Base-by-base conservation (phyloP, 2,113 vertebrate genomes). In the Pao palembangensis region DNA sequence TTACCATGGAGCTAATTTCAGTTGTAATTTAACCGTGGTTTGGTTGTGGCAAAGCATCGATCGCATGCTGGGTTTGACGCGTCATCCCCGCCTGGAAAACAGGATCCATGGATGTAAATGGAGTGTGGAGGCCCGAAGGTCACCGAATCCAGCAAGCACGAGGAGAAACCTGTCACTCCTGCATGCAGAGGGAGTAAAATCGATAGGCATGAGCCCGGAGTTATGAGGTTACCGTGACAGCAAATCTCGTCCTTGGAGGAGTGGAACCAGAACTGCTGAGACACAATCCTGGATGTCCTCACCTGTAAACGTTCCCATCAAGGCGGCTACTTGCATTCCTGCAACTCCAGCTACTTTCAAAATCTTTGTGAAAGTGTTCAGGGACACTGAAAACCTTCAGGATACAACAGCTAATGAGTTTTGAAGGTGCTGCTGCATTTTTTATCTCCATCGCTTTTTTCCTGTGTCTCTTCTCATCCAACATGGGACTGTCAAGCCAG, bases 191-290 rank as follows among this genome's bases (percentile, higher is more conserved):
- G 71, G 59, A 55, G 59, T 60, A 19, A 51, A 70, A 75, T 85
- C 73, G 73, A 77, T 78, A 55, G 34, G 23, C 25, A 41, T 6
- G 41, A 54, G 38, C 56, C 51, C 17, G 56, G 59, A 75, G 68
- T 75, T 70, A 64, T 66, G 76, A 77, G 65, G 80, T 55, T 63
- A 46, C 49, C 25, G 31, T 60, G 71, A 69, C 44, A 17, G 61
- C 5, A 4, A 65, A 61, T 61, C 53, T 61, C 51, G 79, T 80
- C 76, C 71, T 79, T 83, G 78, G 65, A 64, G 65, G 64, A 64
- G 64, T 61, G 48, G 28, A 54, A 69, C 50, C 62, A 75, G 66
- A 81, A 78, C 66, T 78, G 78, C 78, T 83, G 78, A 75, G 73
- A 69, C 51, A 66, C 73, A 75, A 72, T 75, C 68, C 44, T 47